A percentile compares a stretch with the other conserved stretches of the same genome.
Conservation (phyloP, 2,113 vertebrate genomes). For the Planiliza haematocheilus region DNA sequence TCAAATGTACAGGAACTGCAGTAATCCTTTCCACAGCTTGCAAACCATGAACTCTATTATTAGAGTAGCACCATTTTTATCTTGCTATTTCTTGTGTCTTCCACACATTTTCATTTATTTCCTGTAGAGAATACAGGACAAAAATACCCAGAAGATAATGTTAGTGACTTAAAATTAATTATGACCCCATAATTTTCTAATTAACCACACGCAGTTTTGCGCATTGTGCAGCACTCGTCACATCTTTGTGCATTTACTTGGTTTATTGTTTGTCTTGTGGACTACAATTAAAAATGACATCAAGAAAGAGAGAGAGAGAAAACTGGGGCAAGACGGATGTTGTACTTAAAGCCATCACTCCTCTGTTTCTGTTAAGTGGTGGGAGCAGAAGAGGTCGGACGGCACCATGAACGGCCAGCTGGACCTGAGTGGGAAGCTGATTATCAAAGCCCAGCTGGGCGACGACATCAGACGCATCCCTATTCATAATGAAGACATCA, state of each 20-base stretch:
- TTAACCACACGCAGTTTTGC: background rate
- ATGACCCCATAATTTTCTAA: background rate
- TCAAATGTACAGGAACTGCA: background rate
- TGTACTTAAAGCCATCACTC: background rate
- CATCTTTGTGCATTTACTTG: background rate
- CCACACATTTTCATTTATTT: background rate
- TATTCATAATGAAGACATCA: constrained; percentile 99
- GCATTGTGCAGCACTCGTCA: background rate
- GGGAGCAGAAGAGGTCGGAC: constrained; percentile 75
- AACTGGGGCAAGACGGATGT: background rate
- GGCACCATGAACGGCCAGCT: constrained; percentile 97
- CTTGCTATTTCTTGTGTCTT: background rate
- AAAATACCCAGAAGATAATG: too few species aligned
- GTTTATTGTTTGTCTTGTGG: background rate
- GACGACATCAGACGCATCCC: constrained; percentile 98
- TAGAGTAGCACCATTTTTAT: background rate
- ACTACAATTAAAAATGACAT: background rate
- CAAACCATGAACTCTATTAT: too few species aligned
- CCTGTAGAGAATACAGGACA: too few species aligned
- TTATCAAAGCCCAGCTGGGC: constrained; percentile 98
- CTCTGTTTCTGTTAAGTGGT: constrained; percentile 62
- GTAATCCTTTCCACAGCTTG: background rate
- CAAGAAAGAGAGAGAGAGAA: background rate
- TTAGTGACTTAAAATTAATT: background rate
- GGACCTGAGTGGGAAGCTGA: constrained; percentile 98